Percentiles rank a stretch among this genome's conserved stretches.
phyloP scores from a whole-genome alignment of 2,797 vertebrate genomes.

The Atherinosoma microstoma region DNA sequence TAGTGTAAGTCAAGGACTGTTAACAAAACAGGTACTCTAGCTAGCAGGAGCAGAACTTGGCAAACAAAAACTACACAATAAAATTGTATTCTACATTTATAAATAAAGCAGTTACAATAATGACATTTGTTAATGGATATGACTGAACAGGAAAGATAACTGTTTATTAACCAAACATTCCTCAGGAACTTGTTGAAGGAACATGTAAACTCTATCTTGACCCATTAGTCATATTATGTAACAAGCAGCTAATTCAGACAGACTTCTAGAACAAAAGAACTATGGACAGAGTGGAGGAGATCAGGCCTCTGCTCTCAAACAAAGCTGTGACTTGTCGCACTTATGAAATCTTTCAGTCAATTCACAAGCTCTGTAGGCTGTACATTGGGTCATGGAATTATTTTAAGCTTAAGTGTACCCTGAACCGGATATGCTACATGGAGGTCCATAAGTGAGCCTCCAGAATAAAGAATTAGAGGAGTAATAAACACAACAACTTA shows the following conservation, averaged over 20 bases:
- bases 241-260: conserved; percentile 33
- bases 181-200: conserved; percentile 40
- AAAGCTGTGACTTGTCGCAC: conserved; percentile 10
- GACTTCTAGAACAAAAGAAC: conserved; percentile 18
- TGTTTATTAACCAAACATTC: conserved; percentile 63
- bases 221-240: conserved; percentile 57
- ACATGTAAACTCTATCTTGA: conserved; percentile 57
- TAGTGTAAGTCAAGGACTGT: not conserved
- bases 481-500: conserved; percentile 19
- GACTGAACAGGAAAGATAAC: conserved; percentile 44
- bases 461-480: conserved; percentile 10
- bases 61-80: conserved; percentile 3
- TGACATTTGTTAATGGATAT: conserved; percentile 6
- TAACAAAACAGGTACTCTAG: not conserved
- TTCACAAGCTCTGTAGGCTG: conserved; percentile 18
- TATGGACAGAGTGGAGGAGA: conserved; percentile 10
- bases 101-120: conserved; percentile 14
- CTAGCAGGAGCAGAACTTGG: not conserved
- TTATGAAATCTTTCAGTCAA: conserved; percentile 25
- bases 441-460: conserved; percentile 5
- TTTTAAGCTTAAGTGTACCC: conserved; percentile 28
- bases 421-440: conserved; percentile 31
- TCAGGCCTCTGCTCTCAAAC: conserved; percentile 24
- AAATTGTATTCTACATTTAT: not conserved
- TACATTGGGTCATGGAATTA: conserved; percentile 23